These are phyloP conservation scores for Cabera pusaria DNA, from an alignment of 2,888 invertebrate species.

Conservation along the genomic window DNA sequence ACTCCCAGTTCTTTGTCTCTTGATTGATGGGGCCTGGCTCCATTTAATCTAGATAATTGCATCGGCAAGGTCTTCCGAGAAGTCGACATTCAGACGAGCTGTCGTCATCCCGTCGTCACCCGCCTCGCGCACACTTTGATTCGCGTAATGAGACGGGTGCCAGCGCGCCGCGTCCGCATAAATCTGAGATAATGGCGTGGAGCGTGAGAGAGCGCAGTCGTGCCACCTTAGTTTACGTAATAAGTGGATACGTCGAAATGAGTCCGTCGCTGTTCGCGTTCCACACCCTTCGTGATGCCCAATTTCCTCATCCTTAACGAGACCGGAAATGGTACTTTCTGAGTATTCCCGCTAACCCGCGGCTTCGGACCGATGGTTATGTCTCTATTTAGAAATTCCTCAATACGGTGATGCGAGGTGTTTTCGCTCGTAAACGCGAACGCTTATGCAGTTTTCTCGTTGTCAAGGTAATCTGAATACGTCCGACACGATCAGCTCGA, in stretches of 20 bases:
- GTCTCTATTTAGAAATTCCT: slow-evolving; percentile 46
- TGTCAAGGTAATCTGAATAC: slow-evolving; percentile 47
- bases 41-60: slow-evolving; percentile 70
- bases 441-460: slow-evolving; percentile 48
- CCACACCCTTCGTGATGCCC: slow-evolving; percentile 50
- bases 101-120: slow-evolving; percentile 29
- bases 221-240: slow-evolving; percentile 71
- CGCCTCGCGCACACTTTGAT: slow-evolving; percentile 62
- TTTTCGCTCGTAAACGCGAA: slow-evolving; percentile 44
- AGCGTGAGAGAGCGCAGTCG: slow-evolving; percentile 75
- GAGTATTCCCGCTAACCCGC: slow-evolving; percentile 28
- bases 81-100: slow-evolving; percentile 67
- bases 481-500: slow-evolving; percentile 52
- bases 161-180: slow-evolving; percentile 64
- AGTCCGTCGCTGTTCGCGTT: slow-evolving; percentile 47
- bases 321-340: slow-evolving; percentile 43
- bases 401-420: slow-evolving; percentile 38
- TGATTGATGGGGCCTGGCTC: slow-evolving; percentile 56
- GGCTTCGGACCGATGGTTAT: slow-evolving; percentile 34
- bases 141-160: slow-evolving; percentile 72
- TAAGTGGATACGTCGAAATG: slow-evolving; percentile 64
- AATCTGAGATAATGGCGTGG: slow-evolving; percentile 68
- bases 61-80: slow-evolving; percentile 66
- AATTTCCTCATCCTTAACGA: slow-evolving; percentile 49
- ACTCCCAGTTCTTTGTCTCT: slow-evolving; percentile 57